Evolutionary conservation across 2,797 vertebrate species (phyloP).

Genomic region (Sebastes glaucus): DNA sequence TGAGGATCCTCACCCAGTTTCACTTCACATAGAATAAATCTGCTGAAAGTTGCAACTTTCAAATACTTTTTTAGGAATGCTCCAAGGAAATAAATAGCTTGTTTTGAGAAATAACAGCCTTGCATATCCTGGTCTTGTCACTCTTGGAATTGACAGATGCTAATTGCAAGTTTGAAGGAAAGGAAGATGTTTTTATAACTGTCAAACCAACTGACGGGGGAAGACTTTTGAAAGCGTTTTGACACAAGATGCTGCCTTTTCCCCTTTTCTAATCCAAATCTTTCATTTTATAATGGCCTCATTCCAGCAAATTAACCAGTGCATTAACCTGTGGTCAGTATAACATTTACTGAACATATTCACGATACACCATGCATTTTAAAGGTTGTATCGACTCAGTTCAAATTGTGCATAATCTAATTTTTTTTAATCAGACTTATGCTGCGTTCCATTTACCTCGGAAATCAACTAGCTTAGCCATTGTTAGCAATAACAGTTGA

Average conservation of each 20-base stretch:
- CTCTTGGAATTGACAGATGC: not conserved
- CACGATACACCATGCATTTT: not conserved
- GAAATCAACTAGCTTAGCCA: no score
- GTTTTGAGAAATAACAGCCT: not conserved
- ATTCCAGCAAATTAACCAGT: not conserved
- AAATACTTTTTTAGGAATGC: not conserved
- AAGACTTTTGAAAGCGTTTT: not conserved
- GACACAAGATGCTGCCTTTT: conserved; percentile 5
- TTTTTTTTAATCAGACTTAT: not conserved
- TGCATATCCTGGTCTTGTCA: not conserved
- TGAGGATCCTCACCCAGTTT: conserved; percentile 2
- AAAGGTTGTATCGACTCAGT: not conserved
- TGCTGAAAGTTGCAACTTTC: not conserved
- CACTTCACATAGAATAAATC: not conserved
- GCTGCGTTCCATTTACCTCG: no score
- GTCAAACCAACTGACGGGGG: not conserved
- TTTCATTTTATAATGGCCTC: not conserved
- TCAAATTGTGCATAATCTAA: no score
- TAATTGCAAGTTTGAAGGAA: not conserved
- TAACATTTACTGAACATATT: not conserved
- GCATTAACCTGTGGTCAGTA: not conserved
- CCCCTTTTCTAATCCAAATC: not conserved
- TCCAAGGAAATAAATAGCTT: not conserved
- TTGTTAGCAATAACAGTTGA: no score
- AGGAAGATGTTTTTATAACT: not conserved